These are phyloP conservation scores for Drosophila birchii DNA, from an alignment of 2,888 invertebrate genomes.

Conservation along the genomic window DNA sequence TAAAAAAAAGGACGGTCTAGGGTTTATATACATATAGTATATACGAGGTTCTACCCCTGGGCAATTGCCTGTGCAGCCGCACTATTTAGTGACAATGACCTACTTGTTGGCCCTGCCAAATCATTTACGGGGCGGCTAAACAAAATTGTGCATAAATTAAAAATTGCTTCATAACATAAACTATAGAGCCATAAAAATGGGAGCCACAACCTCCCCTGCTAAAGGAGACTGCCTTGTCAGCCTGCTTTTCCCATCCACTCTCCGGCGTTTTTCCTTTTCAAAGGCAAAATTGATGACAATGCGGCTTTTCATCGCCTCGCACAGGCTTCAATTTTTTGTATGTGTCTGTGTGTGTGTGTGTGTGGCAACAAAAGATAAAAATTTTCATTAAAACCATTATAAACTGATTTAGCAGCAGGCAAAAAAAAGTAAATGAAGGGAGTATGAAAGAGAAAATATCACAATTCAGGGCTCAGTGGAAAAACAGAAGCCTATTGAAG, in stretches of 20 bases:
- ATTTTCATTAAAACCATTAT: slow-evolving; percentile 78
- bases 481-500: slow-evolving; percentile 26
- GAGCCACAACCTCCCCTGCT: slow-evolving; percentile 45
- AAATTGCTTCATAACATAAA: slow-evolving; percentile 62
- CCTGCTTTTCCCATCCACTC: slow-evolving; percentile 20
- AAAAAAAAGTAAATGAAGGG: slow-evolving; percentile 35
- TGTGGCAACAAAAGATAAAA: slow-evolving; percentile 74
- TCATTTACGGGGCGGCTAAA: slow-evolving; percentile 26
- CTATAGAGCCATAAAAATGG: slow-evolving; percentile 64
- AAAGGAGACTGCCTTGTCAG: slow-evolving; percentile 50
- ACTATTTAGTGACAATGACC: slow-evolving; percentile 74
- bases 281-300: slow-evolving; percentile 76
- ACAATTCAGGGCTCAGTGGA: slow-evolving; percentile 24
- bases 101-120: slow-evolving; percentile 48
- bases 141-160: slow-evolving; percentile 76
- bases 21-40: slow-evolving; percentile 7
- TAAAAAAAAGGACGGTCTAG: slow-evolving; percentile 35
- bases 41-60: slow-evolving; percentile 14
- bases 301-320: slow-evolving; percentile 76
- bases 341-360: slow-evolving; percentile 29
- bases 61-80: slow-evolving; percentile 69
- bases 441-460: slow-evolving; percentile 32
- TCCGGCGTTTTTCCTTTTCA: slow-evolving; percentile 46
- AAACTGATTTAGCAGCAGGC: slow-evolving; percentile 60
- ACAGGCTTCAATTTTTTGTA: slow-evolving; percentile 12